phyloP scores from a whole-genome alignment of 2,888 invertebrate genomes.

The Halictus ligatus region DNA sequence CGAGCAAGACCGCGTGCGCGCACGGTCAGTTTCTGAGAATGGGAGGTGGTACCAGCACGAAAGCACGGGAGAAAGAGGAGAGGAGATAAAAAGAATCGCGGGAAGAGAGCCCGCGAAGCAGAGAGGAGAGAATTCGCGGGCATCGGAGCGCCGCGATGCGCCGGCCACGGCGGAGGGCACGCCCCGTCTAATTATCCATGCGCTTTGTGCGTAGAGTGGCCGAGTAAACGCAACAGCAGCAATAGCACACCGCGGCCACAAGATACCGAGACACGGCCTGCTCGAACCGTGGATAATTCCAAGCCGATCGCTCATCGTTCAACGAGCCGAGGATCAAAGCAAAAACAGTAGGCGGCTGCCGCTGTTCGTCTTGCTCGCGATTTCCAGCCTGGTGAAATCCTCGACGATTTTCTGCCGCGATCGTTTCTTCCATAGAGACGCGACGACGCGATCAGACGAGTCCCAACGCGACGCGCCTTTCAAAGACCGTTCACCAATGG shows the following conservation, averaged over 20 bases:
- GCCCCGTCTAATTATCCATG: slow-evolving; percentile 71
- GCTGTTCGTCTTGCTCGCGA: slow-evolving; percentile 53
- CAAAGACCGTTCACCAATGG: slow-evolving; percentile 39
- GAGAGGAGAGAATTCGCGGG: slow-evolving; percentile 8
- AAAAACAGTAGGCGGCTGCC: slow-evolving; percentile 64
- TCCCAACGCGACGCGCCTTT: slow-evolving; percentile 30
- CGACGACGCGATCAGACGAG: slow-evolving; percentile 25
- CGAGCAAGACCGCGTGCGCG: not conserved
- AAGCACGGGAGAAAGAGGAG: not conserved
- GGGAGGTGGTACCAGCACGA: not conserved
- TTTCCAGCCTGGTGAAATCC: slow-evolving; percentile 62
- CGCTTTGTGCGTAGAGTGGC: slow-evolving; percentile 63
- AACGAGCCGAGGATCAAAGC: slow-evolving; percentile 73
- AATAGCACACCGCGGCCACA: slow-evolving; percentile 42
- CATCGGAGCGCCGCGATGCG: not conserved
- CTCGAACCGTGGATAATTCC: slow-evolving; percentile 64
- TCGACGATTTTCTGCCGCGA: slow-evolving; percentile 55
- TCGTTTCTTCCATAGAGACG: slow-evolving; percentile 52
- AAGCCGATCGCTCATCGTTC: slow-evolving; percentile 64
- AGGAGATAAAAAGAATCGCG: too few relatives aligned
- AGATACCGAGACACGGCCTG: slow-evolving; percentile 37
- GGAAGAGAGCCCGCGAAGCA: not conserved
- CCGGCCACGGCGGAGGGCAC: slow-evolving; percentile 5
- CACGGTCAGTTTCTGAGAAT: not conserved
- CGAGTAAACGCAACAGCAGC: slow-evolving; percentile 52